A percentile compares a stretch with the other conserved stretches of the same genome.
phyloP scores from a whole-genome alignment of 2,113 vertebrate genomes.

The Forbesichthys agassizii region DNA sequence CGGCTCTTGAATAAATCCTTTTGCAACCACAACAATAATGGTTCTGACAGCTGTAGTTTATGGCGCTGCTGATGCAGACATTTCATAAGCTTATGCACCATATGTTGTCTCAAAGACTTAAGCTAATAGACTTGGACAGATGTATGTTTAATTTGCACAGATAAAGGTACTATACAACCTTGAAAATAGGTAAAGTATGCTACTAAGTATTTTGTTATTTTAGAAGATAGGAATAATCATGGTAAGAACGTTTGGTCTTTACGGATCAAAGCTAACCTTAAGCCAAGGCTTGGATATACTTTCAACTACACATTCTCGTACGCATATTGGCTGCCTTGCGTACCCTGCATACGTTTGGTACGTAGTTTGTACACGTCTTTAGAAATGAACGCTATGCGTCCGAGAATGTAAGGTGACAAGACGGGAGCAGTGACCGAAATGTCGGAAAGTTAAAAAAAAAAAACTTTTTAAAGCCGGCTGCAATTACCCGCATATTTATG shows the following conservation, averaged over 20 bases:
- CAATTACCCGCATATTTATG: too few relatives aligned
- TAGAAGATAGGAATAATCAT: not conserved
- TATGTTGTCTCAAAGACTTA: slow-evolving; percentile 61
- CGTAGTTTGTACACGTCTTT: not conserved
- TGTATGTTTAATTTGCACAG: slow-evolving; percentile 31
- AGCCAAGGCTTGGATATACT: not conserved
- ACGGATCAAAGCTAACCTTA: not conserved
- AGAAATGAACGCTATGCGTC: not conserved
- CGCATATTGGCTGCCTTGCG: not conserved
- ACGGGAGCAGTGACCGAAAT: not conserved
- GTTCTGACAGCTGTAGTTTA: slow-evolving; percentile 45
- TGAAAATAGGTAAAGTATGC: not conserved
- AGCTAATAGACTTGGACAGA: slow-evolving; percentile 36
- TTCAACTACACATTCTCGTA: not conserved
- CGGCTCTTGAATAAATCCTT: slow-evolving; percentile 41
- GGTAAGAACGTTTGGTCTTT: not conserved
- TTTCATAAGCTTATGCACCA: slow-evolving; percentile 71
- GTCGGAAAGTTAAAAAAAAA: not conserved
- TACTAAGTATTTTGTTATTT: slow-evolving; percentile 5
- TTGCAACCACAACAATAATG: slow-evolving; percentile 52
- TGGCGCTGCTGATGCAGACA: slow-evolving; percentile 53
- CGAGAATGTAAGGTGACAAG: not conserved
- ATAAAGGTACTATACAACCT: slow-evolving; percentile 19
- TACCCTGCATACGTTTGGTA: not conserved
- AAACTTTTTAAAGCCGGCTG: not conserved